Conservation (phyloP, 1,140 invertebrate genomes). For the Brachionus koreanus region DNA sequence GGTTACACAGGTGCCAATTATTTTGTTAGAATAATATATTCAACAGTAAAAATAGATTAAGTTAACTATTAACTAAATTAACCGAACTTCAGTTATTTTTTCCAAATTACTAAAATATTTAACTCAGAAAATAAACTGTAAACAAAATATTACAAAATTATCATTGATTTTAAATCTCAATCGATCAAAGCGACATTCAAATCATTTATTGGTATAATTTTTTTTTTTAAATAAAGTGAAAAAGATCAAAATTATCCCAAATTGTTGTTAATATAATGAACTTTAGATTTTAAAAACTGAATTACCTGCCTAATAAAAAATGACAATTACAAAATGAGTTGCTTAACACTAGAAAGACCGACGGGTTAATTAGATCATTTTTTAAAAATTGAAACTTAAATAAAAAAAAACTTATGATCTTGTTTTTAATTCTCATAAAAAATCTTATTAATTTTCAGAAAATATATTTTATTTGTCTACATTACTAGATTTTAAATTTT, state of each 20-base stretch:
- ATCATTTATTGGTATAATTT: neutral
- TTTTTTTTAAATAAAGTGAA: neutral
- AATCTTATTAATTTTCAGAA: no score
- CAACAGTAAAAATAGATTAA: slow-evolving; percentile 45
- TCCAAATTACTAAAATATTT: neutral
- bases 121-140: slow-evolving; percentile 1
- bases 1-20: slow-evolving; percentile 37
- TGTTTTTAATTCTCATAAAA: no score
- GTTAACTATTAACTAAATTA: neutral
- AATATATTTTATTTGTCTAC: no score
- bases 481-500: no score
- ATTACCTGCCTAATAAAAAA: neutral
- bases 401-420: neutral
- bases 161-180: neutral
- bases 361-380: no score
- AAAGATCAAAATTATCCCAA: neutral
- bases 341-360: no score
- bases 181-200: neutral
- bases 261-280: neutral
- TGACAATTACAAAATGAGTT: no score
- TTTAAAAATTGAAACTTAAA: neutral
- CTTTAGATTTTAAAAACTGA: neutral
- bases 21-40: slow-evolving; percentile 45
- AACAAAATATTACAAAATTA: neutral
- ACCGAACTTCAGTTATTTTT: neutral